Evolutionary conservation across 2,113 vertebrate species (phyloP).

Genomic region (Indicator maculatus): DNA sequence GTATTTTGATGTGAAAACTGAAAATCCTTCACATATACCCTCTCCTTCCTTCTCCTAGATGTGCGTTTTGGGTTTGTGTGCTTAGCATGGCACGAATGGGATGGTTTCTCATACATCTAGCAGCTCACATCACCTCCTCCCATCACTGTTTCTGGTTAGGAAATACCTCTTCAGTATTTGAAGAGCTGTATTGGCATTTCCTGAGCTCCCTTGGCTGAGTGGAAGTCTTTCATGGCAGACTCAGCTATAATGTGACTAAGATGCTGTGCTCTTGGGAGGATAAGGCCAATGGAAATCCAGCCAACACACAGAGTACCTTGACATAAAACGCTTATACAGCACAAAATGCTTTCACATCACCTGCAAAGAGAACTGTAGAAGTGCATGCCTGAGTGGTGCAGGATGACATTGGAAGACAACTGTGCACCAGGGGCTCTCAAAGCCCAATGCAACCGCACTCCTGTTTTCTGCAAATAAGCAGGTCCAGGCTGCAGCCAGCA

Average conservation of each 20-base stretch:
- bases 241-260: not conserved
- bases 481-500: not conserved
- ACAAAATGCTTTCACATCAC: constrained; percentile 1
- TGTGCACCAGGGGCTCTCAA: not conserved
- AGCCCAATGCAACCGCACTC: not conserved
- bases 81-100: accelerated
- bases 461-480: not conserved
- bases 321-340: constrained; percentile 20
- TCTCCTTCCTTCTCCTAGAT: not conserved
- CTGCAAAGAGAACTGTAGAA: not conserved
- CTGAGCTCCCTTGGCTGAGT: not conserved
- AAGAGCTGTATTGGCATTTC: not conserved
- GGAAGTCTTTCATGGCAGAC: not conserved
- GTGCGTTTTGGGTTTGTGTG: not conserved
- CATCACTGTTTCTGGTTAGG: not conserved
- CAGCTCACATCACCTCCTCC: not conserved
- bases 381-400: not conserved
- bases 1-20: not conserved
- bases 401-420: not conserved
- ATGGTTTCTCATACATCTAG: not conserved
- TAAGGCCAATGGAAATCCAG: not conserved
- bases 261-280: not conserved
- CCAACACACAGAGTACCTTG: not conserved
- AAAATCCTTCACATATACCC: not conserved
- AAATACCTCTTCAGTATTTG: not conserved